Conservation (phyloP, 2,888 invertebrate species). For the Oithona nana region DNA sequence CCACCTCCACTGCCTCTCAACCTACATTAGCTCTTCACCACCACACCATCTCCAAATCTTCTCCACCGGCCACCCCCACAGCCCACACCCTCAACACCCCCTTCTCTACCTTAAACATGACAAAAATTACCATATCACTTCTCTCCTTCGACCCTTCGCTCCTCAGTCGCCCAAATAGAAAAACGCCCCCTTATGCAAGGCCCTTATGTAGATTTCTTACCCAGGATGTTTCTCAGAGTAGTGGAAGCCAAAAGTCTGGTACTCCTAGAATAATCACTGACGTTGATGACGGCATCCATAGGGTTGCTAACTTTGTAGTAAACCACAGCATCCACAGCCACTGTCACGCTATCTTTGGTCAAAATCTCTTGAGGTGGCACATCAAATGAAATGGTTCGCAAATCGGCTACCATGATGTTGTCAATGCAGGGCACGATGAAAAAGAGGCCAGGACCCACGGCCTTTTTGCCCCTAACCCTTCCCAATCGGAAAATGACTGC, state of each 20-base stretch:
- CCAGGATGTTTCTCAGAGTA: not conserved
- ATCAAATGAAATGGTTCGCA: slow-evolving; percentile 4
- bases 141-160: no score
- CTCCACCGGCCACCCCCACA: no score
- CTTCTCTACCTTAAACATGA: no score
- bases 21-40: no score
- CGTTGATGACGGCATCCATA: slow-evolving; percentile 2
- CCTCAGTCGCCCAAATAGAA: no score
- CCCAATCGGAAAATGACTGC: slow-evolving; percentile 10
- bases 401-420: not conserved
- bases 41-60: no score
- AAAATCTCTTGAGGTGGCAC: slow-evolving; percentile 9
- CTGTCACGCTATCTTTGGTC: slow-evolving; percentile 10
- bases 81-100: no score
- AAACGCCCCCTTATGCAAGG: no score
- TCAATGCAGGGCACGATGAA: slow-evolving; percentile 5
- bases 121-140: no score
- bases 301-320: slow-evolving; percentile 7
- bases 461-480: not conserved
- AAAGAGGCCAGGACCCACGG: slow-evolving; percentile 2
- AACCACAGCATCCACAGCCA: no score
- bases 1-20: no score
- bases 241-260: slow-evolving; percentile 13
- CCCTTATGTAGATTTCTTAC: no score
- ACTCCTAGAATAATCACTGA: not conserved